These are phyloP conservation scores for Apogon hyalosoma DNA, from an alignment of 2,797 vertebrate species.

Conservation along the genomic window DNA sequence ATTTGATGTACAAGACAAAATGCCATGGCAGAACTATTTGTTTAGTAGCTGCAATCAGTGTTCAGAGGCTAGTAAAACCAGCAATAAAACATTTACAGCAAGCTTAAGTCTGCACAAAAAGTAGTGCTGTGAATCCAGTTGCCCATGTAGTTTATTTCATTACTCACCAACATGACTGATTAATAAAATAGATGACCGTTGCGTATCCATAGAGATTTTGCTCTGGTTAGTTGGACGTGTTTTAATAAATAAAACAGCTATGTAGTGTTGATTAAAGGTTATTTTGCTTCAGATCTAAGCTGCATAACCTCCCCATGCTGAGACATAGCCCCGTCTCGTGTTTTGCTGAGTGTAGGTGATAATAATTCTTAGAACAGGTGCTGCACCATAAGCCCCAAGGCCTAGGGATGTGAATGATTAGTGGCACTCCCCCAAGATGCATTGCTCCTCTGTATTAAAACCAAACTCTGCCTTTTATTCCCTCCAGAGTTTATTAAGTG, in stretches of 20 bases:
- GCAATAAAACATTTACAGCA: slow-evolving; percentile 59
- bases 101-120: slow-evolving; percentile 39
- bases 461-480: slow-evolving; percentile 80
- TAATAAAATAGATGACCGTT: slow-evolving; percentile 25
- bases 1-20: slow-evolving; percentile 64
- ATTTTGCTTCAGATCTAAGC: slow-evolving; percentile 11
- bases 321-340: slow-evolving; percentile 54
- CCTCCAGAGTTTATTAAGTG: slow-evolving; percentile 84
- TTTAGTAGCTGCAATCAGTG: slow-evolving; percentile 70
- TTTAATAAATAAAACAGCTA: slow-evolving; percentile 39
- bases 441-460: slow-evolving; percentile 81
- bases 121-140: slow-evolving; percentile 29
- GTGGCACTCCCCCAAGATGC: slow-evolving; percentile 80
- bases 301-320: slow-evolving; percentile 40
- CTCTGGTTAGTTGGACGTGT: slow-evolving; percentile 17
- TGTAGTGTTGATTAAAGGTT: slow-evolving; percentile 38
- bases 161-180: slow-evolving; percentile 16
- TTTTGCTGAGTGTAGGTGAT: slow-evolving; percentile 68
- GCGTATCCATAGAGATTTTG: slow-evolving; percentile 7
- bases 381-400: slow-evolving; percentile 71
- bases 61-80: slow-evolving; percentile 59
- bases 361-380: slow-evolving; percentile 79
- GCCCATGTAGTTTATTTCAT: slow-evolving; percentile 31
- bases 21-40: slow-evolving; percentile 57
- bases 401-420: slow-evolving; percentile 79